Base-by-base conservation (phyloP, 2,888 invertebrate species). In the Tridacna gigas region DNA sequence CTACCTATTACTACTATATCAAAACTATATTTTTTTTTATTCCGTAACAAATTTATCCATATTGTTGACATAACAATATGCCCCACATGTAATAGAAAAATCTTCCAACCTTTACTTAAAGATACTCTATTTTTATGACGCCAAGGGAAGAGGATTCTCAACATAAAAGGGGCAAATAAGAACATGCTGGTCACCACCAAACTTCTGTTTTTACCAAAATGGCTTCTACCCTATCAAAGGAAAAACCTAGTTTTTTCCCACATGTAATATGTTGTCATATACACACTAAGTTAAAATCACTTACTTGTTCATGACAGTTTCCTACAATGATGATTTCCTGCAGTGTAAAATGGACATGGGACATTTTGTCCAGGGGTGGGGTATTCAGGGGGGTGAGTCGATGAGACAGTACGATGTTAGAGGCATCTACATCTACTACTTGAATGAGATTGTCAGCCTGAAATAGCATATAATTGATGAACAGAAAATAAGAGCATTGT, bases 311-410 rank as follows among this genome's bases (percentile, higher is more conserved):
- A 89, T 97, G 96, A 92, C 97, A 97, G 95, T 98, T 98, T 82
- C 99, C 99, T 82, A 99, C 97, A 89, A 99, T 98, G 81, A 99
- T 96, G 88, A 98, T 98, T 95, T 99, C 99, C 96, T 98, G 98
- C 71, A 99, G 96, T 60, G 97, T 97, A 89, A 98, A 96, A 93
- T 97, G 97, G 97, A 98, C 97, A 91, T 97, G 97, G 86, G 97
- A 96, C 60, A 97, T 97, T 93, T 97, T 97, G 95, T 98, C 98
- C 91, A 98, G 96, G 56, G 97, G 98, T 84, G 98, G 98, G 87
- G 97, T 97, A 89, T 97, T 97, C 90, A 97, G 95, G 56, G 97
- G 97, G 89, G 97, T 97, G 93, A 98, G 96, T 95, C 98, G 97
- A 95, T 98, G 97, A 69, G 98, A 97, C 86, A 99, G 95, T 79